Evolutionary conservation across 2,113 vertebrate genomes (phyloP), one percentile per base, ranked within the genome.

Genomic region (Archocentrus centrarchus): DNA sequence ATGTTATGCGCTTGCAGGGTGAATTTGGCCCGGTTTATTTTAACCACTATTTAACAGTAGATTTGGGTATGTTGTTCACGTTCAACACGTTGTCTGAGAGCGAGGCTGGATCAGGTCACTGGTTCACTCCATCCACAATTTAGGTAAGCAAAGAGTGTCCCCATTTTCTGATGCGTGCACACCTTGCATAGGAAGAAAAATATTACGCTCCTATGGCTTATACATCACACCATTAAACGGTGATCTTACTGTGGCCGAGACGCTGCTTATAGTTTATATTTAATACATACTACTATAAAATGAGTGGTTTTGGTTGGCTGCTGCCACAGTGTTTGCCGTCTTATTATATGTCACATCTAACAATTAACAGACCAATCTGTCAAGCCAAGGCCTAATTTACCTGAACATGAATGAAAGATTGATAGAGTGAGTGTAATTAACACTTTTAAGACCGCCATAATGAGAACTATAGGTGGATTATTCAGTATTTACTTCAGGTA

Each of bases 11-110:
- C 59, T 35, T 39, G 18, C 58, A 15, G 44, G 63, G 41, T 63
- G 24, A 11, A 24, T 59, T 64, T 3, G 17, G 15, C 60, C 35
- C 59, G 4, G 55, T 88, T 82, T 27, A 15, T 76, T 78, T 13
- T 9, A 6, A 55, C 22, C 24, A 1, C 55, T 53, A 47, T 47
- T 78, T n/a, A 39, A 47, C 15, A 1, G 55, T 27, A 14, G 20
- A 17, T 73, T 27, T 41, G 73, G 78, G 77, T 73, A 85, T 91
- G 85, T 81, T 90, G 84, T 83, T 79, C 83, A 80, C 70, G 92
- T 88, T 95, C 96, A 96, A 96, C 95, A 96, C 93, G 95, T 96
- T 95, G 94, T 83, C 88, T 59, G 68, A 87, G 81, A 84, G 78
- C 87, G 66, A 92, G 82, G 81, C 86, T 84, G 82, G 88, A 89